phyloP scores from a whole-genome alignment of 2,113 vertebrate species.

The Lates calcarifer region DNA sequence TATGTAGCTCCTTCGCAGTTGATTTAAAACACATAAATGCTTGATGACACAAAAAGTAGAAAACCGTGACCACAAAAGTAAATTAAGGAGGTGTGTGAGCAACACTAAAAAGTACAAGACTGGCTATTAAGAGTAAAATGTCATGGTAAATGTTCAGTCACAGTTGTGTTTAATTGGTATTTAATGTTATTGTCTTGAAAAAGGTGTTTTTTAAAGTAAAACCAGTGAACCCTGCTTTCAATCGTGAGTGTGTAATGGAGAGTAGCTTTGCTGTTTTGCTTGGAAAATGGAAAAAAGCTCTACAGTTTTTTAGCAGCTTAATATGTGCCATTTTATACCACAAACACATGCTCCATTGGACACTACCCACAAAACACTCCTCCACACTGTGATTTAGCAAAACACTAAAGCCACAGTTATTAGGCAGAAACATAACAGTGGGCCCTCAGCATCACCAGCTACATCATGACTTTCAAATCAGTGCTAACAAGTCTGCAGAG shows the following conservation, averaged over 20 bases:
- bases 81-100: background rate
- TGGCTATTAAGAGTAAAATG: constrained; percentile 16
- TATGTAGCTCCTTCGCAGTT: background rate
- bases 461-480: background rate
- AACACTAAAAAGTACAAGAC: background rate
- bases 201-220: constrained; percentile 9
- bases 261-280: background rate
- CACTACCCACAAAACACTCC: constrained; percentile 8
- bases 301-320: constrained; percentile 8
- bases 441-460: background rate
- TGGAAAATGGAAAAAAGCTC: constrained; percentile 11
- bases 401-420: background rate
- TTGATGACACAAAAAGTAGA: background rate
- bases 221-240: constrained; percentile 12
- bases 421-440: background rate
- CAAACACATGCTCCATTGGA: constrained; percentile 12
- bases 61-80: background rate
- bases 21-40: background rate
- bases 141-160: background rate
- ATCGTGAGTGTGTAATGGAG: constrained; percentile 9
- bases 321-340: constrained; percentile 24
- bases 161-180: constrained; percentile 1
- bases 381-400: constrained; percentile 16
- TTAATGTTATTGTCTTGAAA: background rate
- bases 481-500: background rate